These are phyloP conservation scores for Semaprochilodus insignis DNA, from an alignment of 2,797 vertebrate species.

Conservation along the genomic window DNA sequence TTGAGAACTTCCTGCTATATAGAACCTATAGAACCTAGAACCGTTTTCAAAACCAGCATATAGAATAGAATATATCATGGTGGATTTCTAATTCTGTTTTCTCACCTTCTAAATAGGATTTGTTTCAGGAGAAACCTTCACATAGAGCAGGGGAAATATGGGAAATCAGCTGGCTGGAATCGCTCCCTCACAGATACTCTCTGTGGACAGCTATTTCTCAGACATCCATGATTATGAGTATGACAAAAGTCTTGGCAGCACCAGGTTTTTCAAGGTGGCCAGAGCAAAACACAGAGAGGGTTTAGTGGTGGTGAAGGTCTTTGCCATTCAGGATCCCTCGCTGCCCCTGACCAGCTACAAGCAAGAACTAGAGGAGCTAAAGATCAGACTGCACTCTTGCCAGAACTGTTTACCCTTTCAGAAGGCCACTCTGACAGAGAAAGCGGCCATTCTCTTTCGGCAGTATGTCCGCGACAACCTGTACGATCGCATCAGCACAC, in stretches of 20 bases:
- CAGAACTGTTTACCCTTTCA: constrained; percentile 97
- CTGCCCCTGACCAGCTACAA: constrained; percentile 94
- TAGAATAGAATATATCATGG: background rate
- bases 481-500: constrained; percentile 95
- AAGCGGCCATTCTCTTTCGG: constrained; percentile 93
- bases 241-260: constrained; percentile 96
- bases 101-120: constrained; percentile 1
- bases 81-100: background rate
- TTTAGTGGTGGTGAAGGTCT: constrained; percentile 95
- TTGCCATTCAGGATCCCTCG: constrained; percentile 96
- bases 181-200: constrained; percentile 96
- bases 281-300: constrained; percentile 95
- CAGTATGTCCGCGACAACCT: constrained; percentile 97
- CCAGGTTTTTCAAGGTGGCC: constrained; percentile 97
- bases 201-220: constrained; percentile 97
- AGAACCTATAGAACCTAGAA: too few species aligned
- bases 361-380: constrained; percentile 96
- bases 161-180: constrained; percentile 98
- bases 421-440: constrained; percentile 90
- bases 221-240: constrained; percentile 97
- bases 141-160: constrained; percentile 72
- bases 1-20: too few species aligned
- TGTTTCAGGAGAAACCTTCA: background rate
- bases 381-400: constrained; percentile 90
- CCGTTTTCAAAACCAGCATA: background rate